These are phyloP conservation scores for Eledone cirrhosa DNA, from an alignment of 2,888 invertebrate genomes.

Conservation along the genomic window DNA sequence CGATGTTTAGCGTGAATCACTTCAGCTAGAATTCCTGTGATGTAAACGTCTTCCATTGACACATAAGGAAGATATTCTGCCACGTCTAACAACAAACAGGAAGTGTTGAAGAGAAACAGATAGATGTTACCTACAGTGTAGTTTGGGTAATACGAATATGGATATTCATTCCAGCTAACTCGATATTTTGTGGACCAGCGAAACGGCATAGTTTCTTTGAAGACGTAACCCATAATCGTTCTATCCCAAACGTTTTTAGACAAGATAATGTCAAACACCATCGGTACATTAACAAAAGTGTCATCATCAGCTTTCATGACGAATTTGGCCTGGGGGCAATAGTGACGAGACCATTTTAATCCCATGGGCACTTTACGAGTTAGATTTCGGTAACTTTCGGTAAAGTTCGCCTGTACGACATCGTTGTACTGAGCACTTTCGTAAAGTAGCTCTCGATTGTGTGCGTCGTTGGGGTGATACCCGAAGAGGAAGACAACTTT, in stretches of 20 bases:
- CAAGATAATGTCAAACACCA: not conserved
- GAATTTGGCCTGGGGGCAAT: not conserved
- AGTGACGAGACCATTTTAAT: not conserved
- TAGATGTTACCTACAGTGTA: too few species aligned
- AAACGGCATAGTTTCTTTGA: constrained; percentile 55
- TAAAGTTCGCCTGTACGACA: not conserved
- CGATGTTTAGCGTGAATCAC: not conserved
- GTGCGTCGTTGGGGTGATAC: too few species aligned
- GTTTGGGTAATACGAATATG: too few species aligned
- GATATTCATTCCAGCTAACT: too few species aligned
- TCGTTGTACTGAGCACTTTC: too few species aligned
- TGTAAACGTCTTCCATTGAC: constrained; percentile 19
- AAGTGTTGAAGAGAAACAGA: too few species aligned
- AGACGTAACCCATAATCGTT: not conserved
- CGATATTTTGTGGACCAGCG: too few species aligned
- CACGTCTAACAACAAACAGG: not conserved
- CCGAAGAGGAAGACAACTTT: too few species aligned
- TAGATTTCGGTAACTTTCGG: constrained; percentile 1
- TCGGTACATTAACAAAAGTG: not conserved
- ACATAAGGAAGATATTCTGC: not conserved
- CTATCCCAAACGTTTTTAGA: not conserved
- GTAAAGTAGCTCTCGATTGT: too few species aligned
- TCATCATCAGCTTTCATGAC: constrained; percentile 2
- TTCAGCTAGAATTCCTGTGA: constrained; percentile 10
- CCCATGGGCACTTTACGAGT: not conserved